Evolutionary conservation across 2,888 invertebrate species (phyloP).

Genomic region (Willowsia nigromaculata): DNA sequence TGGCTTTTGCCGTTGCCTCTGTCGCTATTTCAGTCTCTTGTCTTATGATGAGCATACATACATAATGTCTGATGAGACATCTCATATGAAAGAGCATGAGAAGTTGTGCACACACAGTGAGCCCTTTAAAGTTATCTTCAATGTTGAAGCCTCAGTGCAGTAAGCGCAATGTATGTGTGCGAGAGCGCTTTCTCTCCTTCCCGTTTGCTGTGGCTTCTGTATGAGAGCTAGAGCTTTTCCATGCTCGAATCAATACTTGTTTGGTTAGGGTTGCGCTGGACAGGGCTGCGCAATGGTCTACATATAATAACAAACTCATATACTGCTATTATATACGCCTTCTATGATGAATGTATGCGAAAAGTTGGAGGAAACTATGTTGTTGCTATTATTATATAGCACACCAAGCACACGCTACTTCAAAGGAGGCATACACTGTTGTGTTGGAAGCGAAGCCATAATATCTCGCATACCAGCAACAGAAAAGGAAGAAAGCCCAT

Average conservation of each 20-base stretch:
- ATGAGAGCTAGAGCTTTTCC: slow-evolving; percentile 24
- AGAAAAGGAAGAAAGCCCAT: background rate
- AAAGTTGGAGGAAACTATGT: background rate
- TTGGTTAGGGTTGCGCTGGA: slow-evolving; percentile 74
- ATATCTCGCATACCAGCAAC: background rate
- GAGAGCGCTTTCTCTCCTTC: background rate
- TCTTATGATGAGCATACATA: background rate
- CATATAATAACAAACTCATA: slow-evolving; percentile 33
- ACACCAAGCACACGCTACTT: too few species aligned
- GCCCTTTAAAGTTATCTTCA: too few species aligned
- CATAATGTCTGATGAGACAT: background rate
- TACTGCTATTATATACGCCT: background rate
- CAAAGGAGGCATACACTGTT: background rate
- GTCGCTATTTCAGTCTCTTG: background rate
- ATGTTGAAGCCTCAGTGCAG: too few species aligned
- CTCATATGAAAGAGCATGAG: background rate
- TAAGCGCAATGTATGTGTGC: slow-evolving; percentile 14
- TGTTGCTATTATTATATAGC: background rate
- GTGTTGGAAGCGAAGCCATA: background rate
- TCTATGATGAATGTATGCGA: background rate
- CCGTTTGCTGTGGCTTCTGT: slow-evolving; percentile 45
- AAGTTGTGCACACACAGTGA: background rate
- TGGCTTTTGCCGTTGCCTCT: slow-evolving; percentile 7
- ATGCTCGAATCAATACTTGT: slow-evolving; percentile 76
- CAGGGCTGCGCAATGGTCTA: slow-evolving; percentile 73